Conservation (phyloP, 2,113 vertebrate species). For the Entomyzon cyanotis region DNA sequence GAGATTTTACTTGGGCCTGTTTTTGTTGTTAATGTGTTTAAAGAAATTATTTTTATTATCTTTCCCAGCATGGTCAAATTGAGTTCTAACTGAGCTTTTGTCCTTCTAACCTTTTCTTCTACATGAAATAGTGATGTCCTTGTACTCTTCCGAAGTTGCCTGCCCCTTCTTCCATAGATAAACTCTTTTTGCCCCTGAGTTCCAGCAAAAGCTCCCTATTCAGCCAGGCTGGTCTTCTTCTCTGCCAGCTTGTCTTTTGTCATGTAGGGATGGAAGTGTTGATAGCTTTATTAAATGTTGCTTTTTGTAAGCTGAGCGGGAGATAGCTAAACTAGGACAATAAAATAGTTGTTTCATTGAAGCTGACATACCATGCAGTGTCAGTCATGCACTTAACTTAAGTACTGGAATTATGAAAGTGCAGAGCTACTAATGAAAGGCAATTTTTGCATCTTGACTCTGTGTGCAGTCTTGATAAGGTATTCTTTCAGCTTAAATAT, state of each 20-base stretch:
- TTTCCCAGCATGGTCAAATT: background rate
- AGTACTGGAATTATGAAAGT: background rate
- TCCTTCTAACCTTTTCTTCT: background rate
- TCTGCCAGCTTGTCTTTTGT: rapidly evolving
- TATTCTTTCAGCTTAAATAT: background rate
- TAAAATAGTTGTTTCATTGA: conserved; percentile 36
- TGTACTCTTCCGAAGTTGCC: background rate
- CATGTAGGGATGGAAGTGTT: background rate
- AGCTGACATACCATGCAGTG: background rate
- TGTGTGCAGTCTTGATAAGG: background rate
- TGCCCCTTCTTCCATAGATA: background rate
- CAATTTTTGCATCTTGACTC: background rate
- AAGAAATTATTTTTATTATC: background rate
- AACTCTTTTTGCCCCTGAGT: background rate
- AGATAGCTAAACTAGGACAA: conserved; percentile 24
- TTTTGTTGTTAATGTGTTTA: background rate
- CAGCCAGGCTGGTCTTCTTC: background rate
- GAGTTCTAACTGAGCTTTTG: background rate
- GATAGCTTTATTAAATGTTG: conserved; percentile 43
- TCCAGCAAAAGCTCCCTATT: background rate
- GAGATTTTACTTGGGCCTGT: background rate
- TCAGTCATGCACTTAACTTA: background rate
- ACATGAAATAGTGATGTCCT: background rate
- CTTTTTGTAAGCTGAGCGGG: conserved; percentile 1
- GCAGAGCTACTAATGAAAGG: background rate